Base-by-base conservation (phyloP, 2,113 vertebrate genomes). In the Sebastes schlegelii region DNA sequence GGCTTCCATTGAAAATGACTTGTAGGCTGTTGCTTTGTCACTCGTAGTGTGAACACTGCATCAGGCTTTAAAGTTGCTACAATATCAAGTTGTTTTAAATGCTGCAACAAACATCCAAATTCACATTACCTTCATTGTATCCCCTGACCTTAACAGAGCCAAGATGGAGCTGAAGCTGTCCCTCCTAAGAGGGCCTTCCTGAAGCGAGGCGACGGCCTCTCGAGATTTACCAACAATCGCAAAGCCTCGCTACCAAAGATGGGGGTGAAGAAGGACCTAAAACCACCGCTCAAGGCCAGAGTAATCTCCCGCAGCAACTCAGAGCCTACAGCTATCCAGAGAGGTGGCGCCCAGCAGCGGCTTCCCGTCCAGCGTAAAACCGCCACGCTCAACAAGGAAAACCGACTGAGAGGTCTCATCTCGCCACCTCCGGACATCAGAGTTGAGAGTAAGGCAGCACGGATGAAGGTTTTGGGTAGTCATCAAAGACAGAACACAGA, bases 191-290 rank as follows among this genome's bases (percentile, higher is more conserved):
- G 94, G 54, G 93, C 96, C 5, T 99, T 99, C 86, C 94, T 99
- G 81, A 98, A 95, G 89, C 95, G 96, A 87, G 97, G 98, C 57
- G 95, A 98, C 88, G 98, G 98, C 54, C 95, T 99, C 88, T 93
- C 89, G 52, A 96, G 98, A 69, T 99, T 98, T 86, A 95, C 87
- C 79, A 84, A 95, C 86, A 85, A 90, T 14, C 42, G 88, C 48
- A 97, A 96, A 91, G 91, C 86, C 73, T 90, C 92, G 51, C 8
- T 62, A 69, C 42, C 62, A 17, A 82, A 88, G 54, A 46, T 4
- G 12, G 62, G 93, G 85, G 63, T 48, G 42, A 92, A 81, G 51
- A 83, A 79, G 8, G 95, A 95, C 9, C 43, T 51, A 5, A 88
- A 86, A 85, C 52, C 26, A 14, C 55, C 80, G 64, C 54, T 46